phyloP scores from a whole-genome alignment of 2,113 vertebrate species.

The Malurus cyaneus region DNA sequence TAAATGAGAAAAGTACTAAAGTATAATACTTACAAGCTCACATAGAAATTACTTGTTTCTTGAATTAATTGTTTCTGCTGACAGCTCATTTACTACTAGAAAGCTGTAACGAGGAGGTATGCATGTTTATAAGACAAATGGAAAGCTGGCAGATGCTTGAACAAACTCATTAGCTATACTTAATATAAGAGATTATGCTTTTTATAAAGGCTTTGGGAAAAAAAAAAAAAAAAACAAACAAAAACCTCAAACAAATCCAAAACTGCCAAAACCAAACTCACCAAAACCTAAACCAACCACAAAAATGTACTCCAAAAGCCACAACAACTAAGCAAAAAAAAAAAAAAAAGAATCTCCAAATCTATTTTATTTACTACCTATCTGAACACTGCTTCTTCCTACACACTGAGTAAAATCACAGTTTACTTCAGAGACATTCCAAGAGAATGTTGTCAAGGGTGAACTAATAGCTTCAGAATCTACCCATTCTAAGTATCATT shows the following conservation, averaged over 20 bases:
- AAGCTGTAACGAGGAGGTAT: neutral
- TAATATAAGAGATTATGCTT: neutral
- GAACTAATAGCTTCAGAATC: neutral
- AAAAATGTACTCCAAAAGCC: neutral
- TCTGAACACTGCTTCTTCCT: neutral
- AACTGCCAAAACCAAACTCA: rapidly evolving
- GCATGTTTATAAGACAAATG: neutral
- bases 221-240: neutral
- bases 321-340: neutral
- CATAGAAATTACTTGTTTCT: conserved; percentile 24
- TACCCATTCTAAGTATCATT: neutral
- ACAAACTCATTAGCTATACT: neutral
- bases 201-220: neutral
- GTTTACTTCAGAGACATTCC: neutral
- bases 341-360: neutral
- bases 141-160: neutral
- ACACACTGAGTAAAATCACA: neutral
- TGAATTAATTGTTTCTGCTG: neutral
- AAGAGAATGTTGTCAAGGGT: neutral
- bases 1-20: conserved; percentile 10
- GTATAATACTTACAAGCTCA: neutral
- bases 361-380: neutral
- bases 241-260: neutral
- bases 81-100: conserved; percentile 20
- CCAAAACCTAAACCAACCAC: neutral